phyloP scores from a whole-genome alignment of 2,113 vertebrate genomes.

The Apistogramma diplotaenia region DNA sequence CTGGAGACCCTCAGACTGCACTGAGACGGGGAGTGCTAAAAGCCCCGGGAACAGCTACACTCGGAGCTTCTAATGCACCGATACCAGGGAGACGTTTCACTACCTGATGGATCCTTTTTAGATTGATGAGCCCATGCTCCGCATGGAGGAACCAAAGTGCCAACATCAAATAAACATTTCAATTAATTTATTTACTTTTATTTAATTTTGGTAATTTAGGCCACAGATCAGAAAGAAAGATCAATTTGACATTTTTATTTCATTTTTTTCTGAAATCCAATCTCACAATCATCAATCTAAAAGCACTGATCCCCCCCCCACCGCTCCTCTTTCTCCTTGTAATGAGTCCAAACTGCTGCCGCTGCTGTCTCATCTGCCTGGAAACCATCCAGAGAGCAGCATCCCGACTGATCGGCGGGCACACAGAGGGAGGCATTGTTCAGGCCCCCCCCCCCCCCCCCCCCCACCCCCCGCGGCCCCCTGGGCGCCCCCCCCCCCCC shows the following conservation, averaged over 20 bases:
- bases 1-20: not conserved
- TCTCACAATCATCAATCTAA: not conserved
- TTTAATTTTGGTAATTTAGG: not conserved
- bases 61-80: not conserved
- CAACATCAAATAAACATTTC: not conserved
- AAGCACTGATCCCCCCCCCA: not conserved
- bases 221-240: too few relatives aligned
- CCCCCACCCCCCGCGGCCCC: too few relatives aligned
- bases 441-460: not conserved
- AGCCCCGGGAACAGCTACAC: not conserved
- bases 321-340: not conserved
- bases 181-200: not conserved
- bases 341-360: not conserved
- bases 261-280: not conserved
- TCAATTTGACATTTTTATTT: not conserved
- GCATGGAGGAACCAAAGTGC: not conserved
- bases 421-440: slow-evolving; percentile 67
- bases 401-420: slow-evolving; percentile 11
- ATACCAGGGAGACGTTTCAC: not conserved
- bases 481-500: too few relatives aligned
- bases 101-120: not conserved
- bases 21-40: not conserved
- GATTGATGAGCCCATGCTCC: not conserved
- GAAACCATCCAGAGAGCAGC: slow-evolving; percentile 47
- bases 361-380: not conserved